phyloP scores from a whole-genome alignment of 2,888 invertebrate genomes.

The Napeogenes sylphis region DNA sequence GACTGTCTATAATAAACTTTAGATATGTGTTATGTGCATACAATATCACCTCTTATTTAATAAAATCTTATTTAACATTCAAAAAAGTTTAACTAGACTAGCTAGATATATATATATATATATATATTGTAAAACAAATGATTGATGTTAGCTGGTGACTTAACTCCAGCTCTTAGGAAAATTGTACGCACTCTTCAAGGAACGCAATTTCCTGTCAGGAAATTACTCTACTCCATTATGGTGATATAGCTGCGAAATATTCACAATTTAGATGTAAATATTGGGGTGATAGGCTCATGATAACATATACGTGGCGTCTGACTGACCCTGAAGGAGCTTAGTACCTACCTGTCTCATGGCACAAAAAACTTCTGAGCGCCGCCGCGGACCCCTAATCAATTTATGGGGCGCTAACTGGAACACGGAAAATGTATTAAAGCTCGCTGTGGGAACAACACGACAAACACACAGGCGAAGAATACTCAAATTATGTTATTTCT shows the following conservation, averaged over 20 bases:
- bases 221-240: constrained; percentile 57
- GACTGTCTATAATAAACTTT: not conserved
- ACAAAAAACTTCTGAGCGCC: constrained; percentile 69
- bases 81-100: too few species aligned
- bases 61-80: too few species aligned
- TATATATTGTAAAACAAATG: constrained; percentile 32
- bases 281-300: constrained; percentile 10
- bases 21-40: too few species aligned
- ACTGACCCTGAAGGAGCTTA: constrained; percentile 17
- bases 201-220: constrained; percentile 70
- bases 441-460: constrained; percentile 69
- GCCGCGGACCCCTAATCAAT: constrained; percentile 74
- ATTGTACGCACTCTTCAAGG: constrained; percentile 45
- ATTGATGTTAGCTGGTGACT: constrained; percentile 55
- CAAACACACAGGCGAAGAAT: constrained; percentile 49
- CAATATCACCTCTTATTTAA: too few species aligned
- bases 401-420: constrained; percentile 77
- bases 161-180: constrained; percentile 58
- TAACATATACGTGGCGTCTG: constrained; percentile 1
- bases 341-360: constrained; percentile 55
- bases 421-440: constrained; percentile 77
- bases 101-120: too few species aligned
- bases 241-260: constrained; percentile 35
- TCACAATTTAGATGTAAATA: constrained; percentile 18
- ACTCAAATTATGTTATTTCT: constrained; percentile 40